Evolutionary conservation across 2,113 vertebrate species (phyloP), one percentile per base, ranked within the genome.

Genomic region (Sardina pilchardus): DNA sequence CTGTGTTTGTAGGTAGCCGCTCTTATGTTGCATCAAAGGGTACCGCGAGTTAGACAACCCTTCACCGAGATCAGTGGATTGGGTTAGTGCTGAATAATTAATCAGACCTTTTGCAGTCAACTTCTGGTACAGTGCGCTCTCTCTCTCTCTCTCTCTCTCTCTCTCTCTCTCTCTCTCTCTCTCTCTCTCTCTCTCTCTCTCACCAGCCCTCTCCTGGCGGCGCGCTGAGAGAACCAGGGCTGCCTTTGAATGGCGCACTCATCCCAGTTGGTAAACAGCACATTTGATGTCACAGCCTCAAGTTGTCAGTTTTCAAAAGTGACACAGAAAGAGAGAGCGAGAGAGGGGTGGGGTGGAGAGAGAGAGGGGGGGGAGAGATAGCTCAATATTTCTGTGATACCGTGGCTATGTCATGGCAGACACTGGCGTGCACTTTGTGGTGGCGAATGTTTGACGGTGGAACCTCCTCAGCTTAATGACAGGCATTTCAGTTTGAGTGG

Each of bases 11-110:
- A 78, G 26, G 63, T 78, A 78, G 71, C 26, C 71, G 4, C 71
- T 78, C 71, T 78, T 36, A 16, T 78, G 71, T 78, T 14, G 71
- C 71, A 39, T 78, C 71, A 78, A 78, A 78, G 71, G 71, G 26
- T 78, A 16, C 5, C 34, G 34, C 1, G 12, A 47, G 56, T 26
- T 14, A 87, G 86, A 84, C 86, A 81, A 44, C 3, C 30, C 48
- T 43, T 36, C 43, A 43, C 10, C 10, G 30, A 84, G 75, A 87
- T 87, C 78, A 48, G 82, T 44, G 43, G 50, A 85, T 56, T 59
- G 44, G 81, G 36, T 75, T 75, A 36, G 39, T 36, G 39, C 34
- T 45, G 42, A 63, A 82, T 85, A 85, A 87, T 87, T 82, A 87
- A 85, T 83, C 81, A 85, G 36, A 4, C 19, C 71, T 67, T 48